These are phyloP conservation scores for Pinctada fucata DNA, from an alignment of 2,888 invertebrate genomes.

Conservation along the genomic window DNA sequence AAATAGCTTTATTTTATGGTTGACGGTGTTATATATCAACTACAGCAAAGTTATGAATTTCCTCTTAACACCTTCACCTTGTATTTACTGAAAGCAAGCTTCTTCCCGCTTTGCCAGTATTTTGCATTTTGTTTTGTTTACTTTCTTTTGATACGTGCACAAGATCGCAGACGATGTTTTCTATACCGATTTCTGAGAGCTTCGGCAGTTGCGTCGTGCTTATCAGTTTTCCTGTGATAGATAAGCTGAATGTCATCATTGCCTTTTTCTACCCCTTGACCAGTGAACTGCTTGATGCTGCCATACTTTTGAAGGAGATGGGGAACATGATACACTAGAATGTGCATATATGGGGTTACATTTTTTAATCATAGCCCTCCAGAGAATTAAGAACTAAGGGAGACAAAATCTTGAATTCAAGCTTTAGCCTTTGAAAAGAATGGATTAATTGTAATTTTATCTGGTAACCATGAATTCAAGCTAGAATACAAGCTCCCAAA, in stretches of 20 bases:
- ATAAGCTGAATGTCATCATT: constrained; percentile 22
- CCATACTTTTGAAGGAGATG: background rate
- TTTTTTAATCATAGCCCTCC: constrained; percentile 9
- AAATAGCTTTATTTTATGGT: too few species aligned
- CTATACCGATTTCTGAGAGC: background rate
- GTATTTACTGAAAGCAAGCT: constrained; percentile 1
- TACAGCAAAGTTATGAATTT: background rate
- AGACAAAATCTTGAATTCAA: constrained; percentile 1
- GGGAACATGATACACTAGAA: constrained; percentile 19
- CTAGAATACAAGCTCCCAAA: background rate
- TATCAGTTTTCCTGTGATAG: constrained; percentile 25
- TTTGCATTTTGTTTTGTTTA: constrained; percentile 10
- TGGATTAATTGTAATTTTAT: background rate
- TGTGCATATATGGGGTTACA: constrained; percentile 25
- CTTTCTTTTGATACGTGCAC: constrained; percentile 8
- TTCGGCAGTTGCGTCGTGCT: constrained; percentile 18
- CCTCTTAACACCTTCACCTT: background rate
- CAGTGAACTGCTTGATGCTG: constrained; percentile 11
- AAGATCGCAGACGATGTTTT: background rate
- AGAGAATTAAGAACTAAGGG: background rate
- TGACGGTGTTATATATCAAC: too few species aligned
- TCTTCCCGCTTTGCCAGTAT: background rate
- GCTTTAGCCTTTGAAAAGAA: background rate
- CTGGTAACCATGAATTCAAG: constrained; percentile 9
- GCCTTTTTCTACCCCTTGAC: constrained; percentile 15